These are phyloP conservation scores for Tetranychus urticae DNA, from an alignment of 1,140 invertebrate species.

Conservation along the genomic window DNA sequence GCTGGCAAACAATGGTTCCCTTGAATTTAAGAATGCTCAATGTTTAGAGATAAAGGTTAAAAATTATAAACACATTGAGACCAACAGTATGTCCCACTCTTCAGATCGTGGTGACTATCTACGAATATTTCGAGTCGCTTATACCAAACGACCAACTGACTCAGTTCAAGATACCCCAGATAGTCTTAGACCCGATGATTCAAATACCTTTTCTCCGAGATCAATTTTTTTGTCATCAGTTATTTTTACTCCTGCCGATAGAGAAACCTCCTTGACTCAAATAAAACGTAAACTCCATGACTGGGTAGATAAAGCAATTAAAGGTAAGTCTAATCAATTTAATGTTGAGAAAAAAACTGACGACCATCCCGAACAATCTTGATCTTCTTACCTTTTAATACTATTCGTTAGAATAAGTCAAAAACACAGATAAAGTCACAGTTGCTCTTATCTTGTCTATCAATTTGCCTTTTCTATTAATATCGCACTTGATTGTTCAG, in stretches of 20 bases:
- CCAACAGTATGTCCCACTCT: slow-evolving; percentile 3
- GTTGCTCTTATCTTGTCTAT: too few relatives aligned
- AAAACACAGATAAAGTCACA: too few relatives aligned
- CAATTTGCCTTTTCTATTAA: too few relatives aligned
- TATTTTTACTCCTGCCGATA: neutral
- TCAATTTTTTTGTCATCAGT: neutral
- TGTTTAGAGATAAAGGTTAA: slow-evolving; percentile 7
- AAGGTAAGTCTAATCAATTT: neutral
- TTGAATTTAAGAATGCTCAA: slow-evolving; percentile 8
- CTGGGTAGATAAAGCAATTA: neutral
- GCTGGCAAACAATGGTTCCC: neutral
- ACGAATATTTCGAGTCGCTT: slow-evolving; percentile 6
- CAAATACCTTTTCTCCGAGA: too few relatives aligned
- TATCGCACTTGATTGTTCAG: too few relatives aligned
- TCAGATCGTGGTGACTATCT: slow-evolving; percentile 7
- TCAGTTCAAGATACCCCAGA: neutral
- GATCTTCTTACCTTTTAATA: too few relatives aligned
- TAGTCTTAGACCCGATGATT: neutral
- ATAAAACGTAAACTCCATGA: neutral
- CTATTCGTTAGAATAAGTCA: too few relatives aligned
- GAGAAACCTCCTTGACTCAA: neutral
- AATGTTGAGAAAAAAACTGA: too few relatives aligned
- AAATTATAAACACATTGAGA: neutral
- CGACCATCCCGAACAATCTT: too few relatives aligned
- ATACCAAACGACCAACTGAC: neutral